A percentile compares a stretch with the other conserved stretches of the same genome.
Evolutionary conservation across 2,797 vertebrate species (phyloP).

Genomic region (Hippopotamyrus pictus): DNA sequence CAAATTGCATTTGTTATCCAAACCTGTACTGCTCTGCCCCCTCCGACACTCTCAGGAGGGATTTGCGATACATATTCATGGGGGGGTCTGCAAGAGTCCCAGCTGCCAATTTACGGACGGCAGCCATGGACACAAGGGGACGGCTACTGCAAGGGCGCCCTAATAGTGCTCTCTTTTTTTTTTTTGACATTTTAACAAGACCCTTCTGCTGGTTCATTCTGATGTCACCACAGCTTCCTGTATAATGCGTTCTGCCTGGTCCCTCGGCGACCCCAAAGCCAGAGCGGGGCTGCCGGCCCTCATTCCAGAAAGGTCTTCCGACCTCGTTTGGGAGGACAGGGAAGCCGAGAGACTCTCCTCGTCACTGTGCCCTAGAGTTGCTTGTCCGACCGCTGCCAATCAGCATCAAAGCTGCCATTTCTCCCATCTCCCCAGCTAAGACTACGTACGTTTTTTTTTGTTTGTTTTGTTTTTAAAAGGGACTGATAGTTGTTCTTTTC

Average conservation of each 20-base stretch:
- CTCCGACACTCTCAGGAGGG: constrained; percentile 81
- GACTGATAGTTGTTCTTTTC: constrained; percentile 37
- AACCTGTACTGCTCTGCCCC: constrained; percentile 53
- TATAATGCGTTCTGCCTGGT: constrained; percentile 50
- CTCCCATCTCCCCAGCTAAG: constrained; percentile 31
- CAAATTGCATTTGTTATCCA: constrained; percentile 86
- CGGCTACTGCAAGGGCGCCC: constrained; percentile 62
- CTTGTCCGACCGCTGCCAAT: constrained; percentile 57
- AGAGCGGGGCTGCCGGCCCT: constrained; percentile 61
- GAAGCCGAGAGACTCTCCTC: constrained; percentile 32
- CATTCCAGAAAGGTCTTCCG: constrained; percentile 41
- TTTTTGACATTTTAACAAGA: constrained; percentile 75
- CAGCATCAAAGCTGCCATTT: constrained; percentile 45
- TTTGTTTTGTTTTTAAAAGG: constrained; percentile 34
- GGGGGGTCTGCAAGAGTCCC: constrained; percentile 71
- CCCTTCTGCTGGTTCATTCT: constrained; percentile 67
- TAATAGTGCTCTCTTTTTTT: constrained; percentile 62
- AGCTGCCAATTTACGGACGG: constrained; percentile 86
- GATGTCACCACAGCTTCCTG: constrained; percentile 64
- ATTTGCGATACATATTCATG: constrained; percentile 89
- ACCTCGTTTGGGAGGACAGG: constrained; percentile 54
- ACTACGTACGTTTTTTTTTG: constrained; percentile 21
- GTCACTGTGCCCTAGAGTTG: constrained; percentile 40
- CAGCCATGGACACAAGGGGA: constrained; percentile 75
- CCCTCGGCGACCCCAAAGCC: constrained; percentile 16